Conservation (phyloP, 2,797 vertebrate species). For the Spinibarbus caldwelli region DNA sequence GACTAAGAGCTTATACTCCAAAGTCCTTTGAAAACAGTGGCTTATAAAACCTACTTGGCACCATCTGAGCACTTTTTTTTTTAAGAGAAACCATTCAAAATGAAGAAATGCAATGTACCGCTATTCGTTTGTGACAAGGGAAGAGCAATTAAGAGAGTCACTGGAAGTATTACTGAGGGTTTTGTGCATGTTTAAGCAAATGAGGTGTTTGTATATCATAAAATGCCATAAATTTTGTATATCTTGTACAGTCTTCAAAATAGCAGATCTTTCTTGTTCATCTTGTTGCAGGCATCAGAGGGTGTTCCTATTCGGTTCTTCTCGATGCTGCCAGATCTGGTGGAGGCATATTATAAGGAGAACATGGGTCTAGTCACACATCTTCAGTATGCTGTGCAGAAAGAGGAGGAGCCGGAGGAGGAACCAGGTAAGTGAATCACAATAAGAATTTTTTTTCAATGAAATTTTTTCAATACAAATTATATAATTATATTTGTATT, state of each 20-base stretch:
- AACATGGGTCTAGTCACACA: slow-evolving; percentile 95
- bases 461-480: not conserved
- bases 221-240: not conserved
- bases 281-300: slow-evolving; percentile 85
- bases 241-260: not conserved
- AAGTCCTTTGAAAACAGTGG: slow-evolving; percentile 14
- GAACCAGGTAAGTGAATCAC: slow-evolving; percentile 80
- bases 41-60: not conserved
- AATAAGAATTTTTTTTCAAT: not conserved
- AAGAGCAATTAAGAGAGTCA: not conserved
- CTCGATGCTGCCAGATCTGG: slow-evolving; percentile 85
- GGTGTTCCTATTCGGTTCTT: slow-evolving; percentile 94
- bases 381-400: slow-evolving; percentile 86
- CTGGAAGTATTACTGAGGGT: not conserved
- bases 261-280: not conserved
- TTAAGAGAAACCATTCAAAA: slow-evolving; percentile 18
- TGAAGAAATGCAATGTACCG: not conserved
- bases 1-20: slow-evolving; percentile 27
- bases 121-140: not conserved
- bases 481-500: not conserved
- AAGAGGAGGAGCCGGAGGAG: slow-evolving; percentile 88
- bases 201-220: not conserved
- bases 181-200: not conserved
- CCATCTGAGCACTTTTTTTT: not conserved
- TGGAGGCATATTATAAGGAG: slow-evolving; percentile 92